phyloP scores from a whole-genome alignment of 2,888 invertebrate species.

The Synergus laeviventris region DNA sequence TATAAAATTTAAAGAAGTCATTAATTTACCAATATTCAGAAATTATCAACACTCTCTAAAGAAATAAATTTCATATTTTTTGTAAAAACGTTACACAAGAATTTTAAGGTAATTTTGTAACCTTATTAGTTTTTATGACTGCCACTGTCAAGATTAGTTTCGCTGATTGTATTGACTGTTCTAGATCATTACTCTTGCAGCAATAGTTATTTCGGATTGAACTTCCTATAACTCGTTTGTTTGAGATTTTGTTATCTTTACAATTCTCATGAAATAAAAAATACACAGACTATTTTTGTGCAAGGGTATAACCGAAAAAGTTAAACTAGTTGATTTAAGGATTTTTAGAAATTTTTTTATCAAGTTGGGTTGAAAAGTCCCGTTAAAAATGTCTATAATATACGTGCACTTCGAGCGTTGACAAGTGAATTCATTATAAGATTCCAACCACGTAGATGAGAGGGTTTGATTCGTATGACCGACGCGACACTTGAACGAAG shows the following conservation, averaged over 20 bases:
- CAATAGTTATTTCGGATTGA: neutral
- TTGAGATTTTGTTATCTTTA: neutral
- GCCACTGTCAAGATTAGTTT: neutral
- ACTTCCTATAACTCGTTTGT: neutral
- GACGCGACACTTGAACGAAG: constrained; percentile 55
- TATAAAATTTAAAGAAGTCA: neutral
- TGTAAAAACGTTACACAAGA: neutral
- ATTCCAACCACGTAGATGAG: constrained; percentile 63
- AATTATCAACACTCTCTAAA: neutral
- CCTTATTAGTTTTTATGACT: neutral
- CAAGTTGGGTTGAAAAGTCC: neutral
- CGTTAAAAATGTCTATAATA: constrained; percentile 8
- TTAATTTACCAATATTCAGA: neutral
- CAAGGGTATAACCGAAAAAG: too few relatives aligned
- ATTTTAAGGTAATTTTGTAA: neutral
- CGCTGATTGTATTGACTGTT: neutral
- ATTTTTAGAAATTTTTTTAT: neutral
- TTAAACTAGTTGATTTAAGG: neutral
- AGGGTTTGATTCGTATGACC: constrained; percentile 60
- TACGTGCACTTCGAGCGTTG: neutral
- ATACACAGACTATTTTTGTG: neutral
- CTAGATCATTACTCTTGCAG: neutral
- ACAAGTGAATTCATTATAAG: constrained; percentile 14
- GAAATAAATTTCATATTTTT: neutral
- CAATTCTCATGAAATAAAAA: neutral